Conservation (phyloP, 2,113 vertebrate species). For the Nanorana parkeri region DNA sequence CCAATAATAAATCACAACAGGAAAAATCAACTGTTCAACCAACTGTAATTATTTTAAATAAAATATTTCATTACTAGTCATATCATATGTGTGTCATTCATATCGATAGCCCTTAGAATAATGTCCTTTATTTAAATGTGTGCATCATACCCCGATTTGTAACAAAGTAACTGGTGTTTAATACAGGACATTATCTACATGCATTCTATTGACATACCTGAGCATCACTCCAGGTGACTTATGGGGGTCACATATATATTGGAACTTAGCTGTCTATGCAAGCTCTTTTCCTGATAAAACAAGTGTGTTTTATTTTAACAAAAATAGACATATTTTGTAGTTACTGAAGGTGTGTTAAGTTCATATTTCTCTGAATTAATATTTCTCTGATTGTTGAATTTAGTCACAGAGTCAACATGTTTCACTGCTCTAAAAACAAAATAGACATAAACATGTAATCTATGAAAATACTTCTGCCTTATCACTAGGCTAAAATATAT, state of each 20-base stretch:
- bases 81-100: constrained; percentile 2
- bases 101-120: constrained; percentile 47
- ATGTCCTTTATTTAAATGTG: constrained; percentile 3
- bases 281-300: background rate
- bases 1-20: background rate
- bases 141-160: constrained; percentile 1
- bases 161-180: background rate
- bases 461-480: constrained; percentile 18
- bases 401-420: background rate
- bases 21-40: background rate
- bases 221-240: constrained; percentile 35
- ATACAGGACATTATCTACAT: background rate
- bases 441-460: background rate
- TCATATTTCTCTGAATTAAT: background rate
- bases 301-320: constrained; percentile 4
- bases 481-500: background rate
- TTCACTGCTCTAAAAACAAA: background rate
- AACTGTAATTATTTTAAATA: background rate
- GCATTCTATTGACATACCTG: constrained; percentile 42
- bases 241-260: background rate
- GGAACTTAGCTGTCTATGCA: background rate
- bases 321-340: constrained; percentile 26
- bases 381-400: background rate
- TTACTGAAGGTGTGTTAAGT: background rate
- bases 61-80: constrained; percentile 27